Percentiles rank a stretch among this genome's conserved stretches.
Evolutionary conservation across 2,888 invertebrate genomes (phyloP).

Genomic region (Lacanobia oleracea): DNA sequence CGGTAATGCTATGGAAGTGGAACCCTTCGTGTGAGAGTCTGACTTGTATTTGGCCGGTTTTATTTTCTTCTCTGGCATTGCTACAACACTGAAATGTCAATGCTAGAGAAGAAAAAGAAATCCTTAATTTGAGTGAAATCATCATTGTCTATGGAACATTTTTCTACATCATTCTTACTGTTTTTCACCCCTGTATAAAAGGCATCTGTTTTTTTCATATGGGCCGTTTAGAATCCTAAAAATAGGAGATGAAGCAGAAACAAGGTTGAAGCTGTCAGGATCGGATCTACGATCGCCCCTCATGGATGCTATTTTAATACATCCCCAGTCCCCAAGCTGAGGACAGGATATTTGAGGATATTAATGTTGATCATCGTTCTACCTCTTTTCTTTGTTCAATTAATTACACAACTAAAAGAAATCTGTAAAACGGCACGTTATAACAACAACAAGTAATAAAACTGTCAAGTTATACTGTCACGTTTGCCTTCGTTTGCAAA

Average conservation of each 20-base stretch:
- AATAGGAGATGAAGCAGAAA: not conserved
- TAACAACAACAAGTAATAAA: slow-evolving; percentile 40
- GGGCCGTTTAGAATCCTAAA: no score
- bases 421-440: slow-evolving; percentile 4
- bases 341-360: not conserved
- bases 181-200: not conserved
- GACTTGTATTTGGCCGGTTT: no score
- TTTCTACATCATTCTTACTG: not conserved
- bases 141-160: not conserved
- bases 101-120: no score
- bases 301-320: not conserved
- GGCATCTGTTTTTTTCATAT: no score
- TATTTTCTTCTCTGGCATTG: not conserved
- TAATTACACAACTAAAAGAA: not conserved
- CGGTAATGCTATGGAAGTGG: no score
- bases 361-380: not conserved
- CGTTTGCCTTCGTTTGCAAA: slow-evolving; percentile 53
- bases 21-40: no score
- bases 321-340: not conserved
- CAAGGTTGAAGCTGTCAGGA: not conserved
- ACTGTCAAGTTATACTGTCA: slow-evolving; percentile 19
- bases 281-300: not conserved
- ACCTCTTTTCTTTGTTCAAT: slow-evolving; percentile 1
- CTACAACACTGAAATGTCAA: no score
- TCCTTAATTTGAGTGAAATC: not conserved